Evolutionary conservation across 2,797 vertebrate species (phyloP).

Genomic region (Poeciliopsis presidionis): DNA sequence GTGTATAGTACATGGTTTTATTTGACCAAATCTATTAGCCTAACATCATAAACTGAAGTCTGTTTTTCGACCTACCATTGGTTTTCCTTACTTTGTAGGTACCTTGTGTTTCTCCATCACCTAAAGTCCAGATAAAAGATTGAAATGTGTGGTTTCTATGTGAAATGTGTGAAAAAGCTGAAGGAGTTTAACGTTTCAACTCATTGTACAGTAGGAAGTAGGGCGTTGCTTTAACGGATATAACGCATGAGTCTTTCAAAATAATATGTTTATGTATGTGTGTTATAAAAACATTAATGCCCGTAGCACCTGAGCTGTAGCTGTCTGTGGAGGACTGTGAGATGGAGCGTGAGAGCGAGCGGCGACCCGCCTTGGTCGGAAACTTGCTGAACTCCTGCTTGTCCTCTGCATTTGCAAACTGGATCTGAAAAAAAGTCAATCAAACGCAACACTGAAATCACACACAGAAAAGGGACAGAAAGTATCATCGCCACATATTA

Average conservation of each 20-base stretch:
- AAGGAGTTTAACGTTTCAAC: not conserved
- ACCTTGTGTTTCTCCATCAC: not conserved
- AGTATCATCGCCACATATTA: not conserved
- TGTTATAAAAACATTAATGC: not conserved
- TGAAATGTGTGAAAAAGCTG: not conserved
- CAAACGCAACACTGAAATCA: slow-evolving; percentile 4
- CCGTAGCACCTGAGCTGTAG: slow-evolving; percentile 93
- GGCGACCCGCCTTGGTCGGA: slow-evolving; percentile 94
- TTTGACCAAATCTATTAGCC: not conserved
- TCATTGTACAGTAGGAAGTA: not conserved
- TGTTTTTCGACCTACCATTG: not conserved
- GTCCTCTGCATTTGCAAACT: slow-evolving; percentile 94
- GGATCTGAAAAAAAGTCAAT: slow-evolving; percentile 84
- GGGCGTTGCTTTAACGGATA: not conserved
- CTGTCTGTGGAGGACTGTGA: slow-evolving; percentile 99
- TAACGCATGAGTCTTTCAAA: not conserved
- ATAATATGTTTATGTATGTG: not conserved
- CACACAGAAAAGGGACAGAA: not conserved
- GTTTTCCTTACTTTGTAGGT: not conserved
- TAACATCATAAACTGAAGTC: not conserved
- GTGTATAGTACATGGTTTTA: not conserved
- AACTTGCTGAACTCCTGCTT: slow-evolving; percentile 98
- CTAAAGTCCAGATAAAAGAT: not conserved
- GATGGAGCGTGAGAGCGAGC: slow-evolving; percentile 96
- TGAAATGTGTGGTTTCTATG: not conserved